Evolutionary conservation across 2,888 invertebrate species (phyloP), one percentile per base, ranked within the genome.

Genomic region (Phasia obesa): DNA sequence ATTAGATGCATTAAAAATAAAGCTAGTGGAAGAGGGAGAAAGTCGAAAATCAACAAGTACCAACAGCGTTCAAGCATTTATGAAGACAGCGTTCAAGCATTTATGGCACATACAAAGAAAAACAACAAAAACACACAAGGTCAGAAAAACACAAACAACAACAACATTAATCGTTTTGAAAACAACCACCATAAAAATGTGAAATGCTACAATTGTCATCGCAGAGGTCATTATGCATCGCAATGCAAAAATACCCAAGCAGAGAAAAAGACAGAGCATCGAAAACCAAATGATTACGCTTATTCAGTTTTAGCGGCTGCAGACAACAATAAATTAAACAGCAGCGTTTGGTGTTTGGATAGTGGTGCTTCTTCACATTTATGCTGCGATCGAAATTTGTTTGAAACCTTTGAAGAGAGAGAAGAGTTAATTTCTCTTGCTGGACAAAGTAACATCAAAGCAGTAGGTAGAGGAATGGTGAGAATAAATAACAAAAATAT

Each of bases 1-100:
- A 1, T 49, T 83, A 0, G 57, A 31, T 57, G 67, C 74, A 17
- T 9, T 83, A 38, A 85, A 84, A 31, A 19, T 81, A 4, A 84
- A 82, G 31, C 42, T 85, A 7, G 11, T 44, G 0, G 81, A 84
- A 74, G 85, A 83, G 27, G 76, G 78, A 3, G 79, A 71, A 27
- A 25, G 78, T 44, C 42, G 67, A 42, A 84, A 76, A 77, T 15
- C 62, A 23, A 13, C 23, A 70, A 6, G 6, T 27, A 35, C 31
- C 69, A 35, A 9, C 38, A 13, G 11, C 11, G n/a, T n/a, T n/a
- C n/a, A n/a, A n/a, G n/a, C n/a, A n/a, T n/a, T n/a, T n/a, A 21
- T 15, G 83, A 85, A 31, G 25, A 53, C 44, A 31, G 47, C 13
- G 62, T 11, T 31, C 69, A 85, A 60, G 81, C 67, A 4, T 85